Evolutionary conservation across 2,888 invertebrate genomes (phyloP).

Genomic region (Furcula furcula): DNA sequence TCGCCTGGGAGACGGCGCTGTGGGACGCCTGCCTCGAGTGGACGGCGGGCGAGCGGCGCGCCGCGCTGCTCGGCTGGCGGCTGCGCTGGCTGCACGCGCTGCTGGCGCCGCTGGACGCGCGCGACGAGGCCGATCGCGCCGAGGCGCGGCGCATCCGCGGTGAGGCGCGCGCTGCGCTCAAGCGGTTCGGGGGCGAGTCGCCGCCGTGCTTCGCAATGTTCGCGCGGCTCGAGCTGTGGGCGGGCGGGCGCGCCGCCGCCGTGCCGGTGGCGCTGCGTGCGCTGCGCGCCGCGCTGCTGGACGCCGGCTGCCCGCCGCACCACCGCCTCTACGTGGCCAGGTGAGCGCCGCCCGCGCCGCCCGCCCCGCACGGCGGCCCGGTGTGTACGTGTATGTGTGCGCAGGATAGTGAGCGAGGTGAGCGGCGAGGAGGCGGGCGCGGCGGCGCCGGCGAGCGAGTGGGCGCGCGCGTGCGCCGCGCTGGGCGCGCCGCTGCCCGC

Average conservation of each 20-base stretch:
- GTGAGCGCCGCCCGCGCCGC: slow-evolving; percentile 2
- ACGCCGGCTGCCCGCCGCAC: slow-evolving; percentile 14
- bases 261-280: slow-evolving; percentile 25
- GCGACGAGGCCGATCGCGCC: slow-evolving; percentile 13
- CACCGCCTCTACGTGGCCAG: slow-evolving; percentile 40
- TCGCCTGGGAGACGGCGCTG: slow-evolving; percentile 42
- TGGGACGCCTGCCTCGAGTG: slow-evolving; percentile 51
- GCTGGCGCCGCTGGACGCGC: slow-evolving; percentile 28
- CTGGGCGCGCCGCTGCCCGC: slow-evolving; percentile 15
- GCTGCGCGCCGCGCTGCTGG: slow-evolving; percentile 27
- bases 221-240: slow-evolving; percentile 45
- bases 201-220: slow-evolving; percentile 49
- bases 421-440: slow-evolving; percentile 4
- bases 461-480: slow-evolving; percentile 23
- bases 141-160: slow-evolving; percentile 13
- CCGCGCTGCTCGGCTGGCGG: slow-evolving; percentile 59
- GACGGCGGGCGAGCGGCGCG: slow-evolving; percentile 32
- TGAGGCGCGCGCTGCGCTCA: slow-evolving; percentile 32
- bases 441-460: slow-evolving; percentile 18
- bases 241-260: slow-evolving; percentile 17
- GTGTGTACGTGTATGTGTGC: neutral
- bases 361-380: neutral
- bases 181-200: slow-evolving; percentile 25
- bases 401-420: slow-evolving; percentile 15
- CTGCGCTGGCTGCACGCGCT: slow-evolving; percentile 61